Evolutionary conservation across 2,113 vertebrate species (phyloP).

Genomic region (Chascanopsetta lugubris): DNA sequence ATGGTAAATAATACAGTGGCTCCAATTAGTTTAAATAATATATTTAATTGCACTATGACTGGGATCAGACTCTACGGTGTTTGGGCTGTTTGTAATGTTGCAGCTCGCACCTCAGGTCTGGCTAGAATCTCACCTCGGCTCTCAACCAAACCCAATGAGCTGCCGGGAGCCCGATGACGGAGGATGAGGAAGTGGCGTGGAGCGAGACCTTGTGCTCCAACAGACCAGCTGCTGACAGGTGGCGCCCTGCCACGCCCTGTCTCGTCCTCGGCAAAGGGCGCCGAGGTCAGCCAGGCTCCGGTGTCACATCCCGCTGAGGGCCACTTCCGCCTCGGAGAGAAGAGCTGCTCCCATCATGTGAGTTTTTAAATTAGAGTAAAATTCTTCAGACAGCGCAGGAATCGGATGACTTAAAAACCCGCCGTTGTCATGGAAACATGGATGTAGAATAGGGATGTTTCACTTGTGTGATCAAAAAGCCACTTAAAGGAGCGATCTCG

Average conservation of each 20-base stretch:
- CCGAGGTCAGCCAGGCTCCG: slow-evolving; percentile 41
- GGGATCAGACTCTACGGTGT: too few species aligned
- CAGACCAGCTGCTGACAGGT: slow-evolving; percentile 27
- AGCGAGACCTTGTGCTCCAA: slow-evolving; percentile 6
- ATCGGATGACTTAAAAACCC: not conserved
- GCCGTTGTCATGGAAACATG: not conserved
- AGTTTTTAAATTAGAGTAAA: not conserved
- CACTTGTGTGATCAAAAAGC: not conserved
- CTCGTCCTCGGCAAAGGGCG: slow-evolving; percentile 23
- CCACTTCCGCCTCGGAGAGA: not conserved
- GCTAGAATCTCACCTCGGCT: not conserved
- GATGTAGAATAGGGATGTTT: not conserved
- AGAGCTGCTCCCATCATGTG: not conserved
- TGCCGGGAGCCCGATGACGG: slow-evolving; percentile 13
- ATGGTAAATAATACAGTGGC: not conserved
- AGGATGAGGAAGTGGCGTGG: slow-evolving; percentile 15
- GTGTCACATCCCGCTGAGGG: slow-evolving; percentile 7
- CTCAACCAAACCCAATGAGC: slow-evolving; percentile 21
- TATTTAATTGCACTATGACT: not conserved
- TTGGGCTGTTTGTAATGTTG: too few species aligned
- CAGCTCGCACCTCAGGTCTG: too few species aligned
- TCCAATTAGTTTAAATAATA: not conserved
- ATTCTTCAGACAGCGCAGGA: not conserved
- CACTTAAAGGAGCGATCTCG: not conserved
- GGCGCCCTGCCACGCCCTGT: slow-evolving; percentile 24